phyloP scores from a whole-genome alignment of 2,113 vertebrate genomes.

The Ibidorhyncha struthersii region DNA sequence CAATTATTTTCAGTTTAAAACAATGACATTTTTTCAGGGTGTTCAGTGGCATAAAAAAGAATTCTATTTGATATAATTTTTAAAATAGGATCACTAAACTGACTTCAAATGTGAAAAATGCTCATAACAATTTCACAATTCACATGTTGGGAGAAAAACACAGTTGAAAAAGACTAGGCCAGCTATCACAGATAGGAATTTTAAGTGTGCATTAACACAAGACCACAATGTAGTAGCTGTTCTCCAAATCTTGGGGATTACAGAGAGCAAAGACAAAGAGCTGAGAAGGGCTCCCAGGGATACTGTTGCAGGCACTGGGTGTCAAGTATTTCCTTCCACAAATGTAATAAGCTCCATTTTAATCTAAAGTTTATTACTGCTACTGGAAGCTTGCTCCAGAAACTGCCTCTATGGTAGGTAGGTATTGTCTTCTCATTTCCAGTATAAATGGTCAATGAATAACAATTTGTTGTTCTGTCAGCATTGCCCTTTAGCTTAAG shows the following conservation, averaged over 20 bases:
- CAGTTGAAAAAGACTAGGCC: not conserved
- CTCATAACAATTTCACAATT: not conserved
- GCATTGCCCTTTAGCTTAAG: constrained; percentile 5
- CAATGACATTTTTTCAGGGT: not conserved
- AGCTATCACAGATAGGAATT: not conserved
- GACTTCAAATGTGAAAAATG: not conserved
- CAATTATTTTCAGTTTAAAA: constrained; percentile 24
- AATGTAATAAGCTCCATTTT: not conserved
- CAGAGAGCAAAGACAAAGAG: not conserved
- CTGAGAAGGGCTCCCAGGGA: not conserved
- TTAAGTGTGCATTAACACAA: not conserved
- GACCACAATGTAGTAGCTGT: not conserved
- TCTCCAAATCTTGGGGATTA: not conserved
- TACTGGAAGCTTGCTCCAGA: not conserved
- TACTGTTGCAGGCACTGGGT: not conserved
- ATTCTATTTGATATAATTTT: not conserved
- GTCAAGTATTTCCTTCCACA: not conserved
- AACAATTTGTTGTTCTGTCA: constrained; percentile 9
- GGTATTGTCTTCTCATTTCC: not conserved
- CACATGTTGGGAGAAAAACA: not conserved
- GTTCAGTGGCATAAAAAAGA: not conserved
- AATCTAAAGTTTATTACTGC: not conserved
- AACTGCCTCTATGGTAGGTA: not conserved
- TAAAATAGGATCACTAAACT: not conserved
- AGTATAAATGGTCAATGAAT: constrained; percentile 11